Evolutionary conservation across 2,888 invertebrate genomes (phyloP), one percentile per base, ranked within the genome.

Genomic region (Himalopsyche tibetana): DNA sequence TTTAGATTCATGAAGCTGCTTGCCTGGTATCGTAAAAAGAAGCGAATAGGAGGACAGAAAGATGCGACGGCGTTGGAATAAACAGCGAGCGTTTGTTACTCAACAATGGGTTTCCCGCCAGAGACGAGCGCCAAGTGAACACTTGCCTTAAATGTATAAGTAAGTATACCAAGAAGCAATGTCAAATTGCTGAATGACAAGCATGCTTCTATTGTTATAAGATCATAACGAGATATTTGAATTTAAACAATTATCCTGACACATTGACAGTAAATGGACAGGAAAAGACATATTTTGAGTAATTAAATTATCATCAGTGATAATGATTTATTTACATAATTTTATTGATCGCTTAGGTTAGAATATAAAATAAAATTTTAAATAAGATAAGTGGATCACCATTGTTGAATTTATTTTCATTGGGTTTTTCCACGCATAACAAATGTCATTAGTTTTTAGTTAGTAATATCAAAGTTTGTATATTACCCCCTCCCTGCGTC

Each of bases 1-100:
- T 83, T 83, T 83, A 51, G 83, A 83, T 83, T 83, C 83, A 83
- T 83, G 83, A 83, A 83, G 69, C 42, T 69, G 74, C 83, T 83
- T 83, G 83, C 69, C n/a, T 42, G 51, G 69, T 42, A 40, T 55
- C 69, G 51, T 83, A 83, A 83, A 83, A 83, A 83, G 83, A 69
- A 83, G 74, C 83, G 56, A 51, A 42, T 40, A 19, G 28, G 69
- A 74, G 36, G 69, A 19, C 42, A 40, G 74, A 74, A 74, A 36
- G 69, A 74, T 36, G 69, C 69, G 69, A 74, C 69, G 36, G 69
- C 38, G 69, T 74, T 74, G 36, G 69, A 19, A 69, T 74, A 42
- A 69, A 83, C 42, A 69, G 56, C 56, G 28, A 82, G 55, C 82
- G 82, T 55, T 82, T 82, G 40, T 55, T 56, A 82, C 55, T 55